Conservation (phyloP, 1,140 invertebrate species). For the Gerris buenoi region DNA sequence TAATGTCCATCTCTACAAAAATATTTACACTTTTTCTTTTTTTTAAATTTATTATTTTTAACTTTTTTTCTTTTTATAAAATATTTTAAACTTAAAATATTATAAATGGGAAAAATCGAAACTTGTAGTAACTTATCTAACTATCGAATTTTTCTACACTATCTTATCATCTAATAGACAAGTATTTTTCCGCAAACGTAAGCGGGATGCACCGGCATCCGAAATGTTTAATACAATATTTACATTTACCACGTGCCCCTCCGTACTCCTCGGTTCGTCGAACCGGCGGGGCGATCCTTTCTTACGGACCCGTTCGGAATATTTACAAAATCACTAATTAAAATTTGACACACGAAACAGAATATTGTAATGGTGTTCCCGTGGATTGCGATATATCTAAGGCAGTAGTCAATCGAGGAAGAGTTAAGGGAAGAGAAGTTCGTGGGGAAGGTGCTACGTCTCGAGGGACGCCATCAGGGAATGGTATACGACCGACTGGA, state of each 20-base stretch:
- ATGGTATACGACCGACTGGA: constrained; percentile 49
- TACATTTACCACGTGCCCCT: too few relatives aligned
- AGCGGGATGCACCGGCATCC: neutral
- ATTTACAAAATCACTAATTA: constrained; percentile 6
- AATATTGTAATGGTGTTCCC: constrained; percentile 10
- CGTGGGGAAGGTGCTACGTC: constrained; percentile 33
- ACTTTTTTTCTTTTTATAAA: too few relatives aligned
- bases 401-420: constrained; percentile 11
- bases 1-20: constrained; percentile 4
- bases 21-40: constrained; percentile 5
- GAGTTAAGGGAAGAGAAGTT: neutral
- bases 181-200: neutral
- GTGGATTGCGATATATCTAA: constrained; percentile 11
- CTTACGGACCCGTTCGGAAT: constrained; percentile 3
- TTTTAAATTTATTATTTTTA: constrained; percentile 3
- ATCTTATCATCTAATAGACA: neutral
- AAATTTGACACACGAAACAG: constrained; percentile 7
- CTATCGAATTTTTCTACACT: too few relatives aligned
- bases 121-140: too few relatives aligned
- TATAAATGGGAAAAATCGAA: too few relatives aligned
- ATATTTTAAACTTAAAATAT: too few relatives aligned
- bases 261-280: too few relatives aligned
- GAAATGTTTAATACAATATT: too few relatives aligned
- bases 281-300: too few relatives aligned
- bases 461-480: constrained; percentile 51